Evolutionary conservation across 1,140 invertebrate species (phyloP).

Genomic region (Caenorhabditis remanei): DNA sequence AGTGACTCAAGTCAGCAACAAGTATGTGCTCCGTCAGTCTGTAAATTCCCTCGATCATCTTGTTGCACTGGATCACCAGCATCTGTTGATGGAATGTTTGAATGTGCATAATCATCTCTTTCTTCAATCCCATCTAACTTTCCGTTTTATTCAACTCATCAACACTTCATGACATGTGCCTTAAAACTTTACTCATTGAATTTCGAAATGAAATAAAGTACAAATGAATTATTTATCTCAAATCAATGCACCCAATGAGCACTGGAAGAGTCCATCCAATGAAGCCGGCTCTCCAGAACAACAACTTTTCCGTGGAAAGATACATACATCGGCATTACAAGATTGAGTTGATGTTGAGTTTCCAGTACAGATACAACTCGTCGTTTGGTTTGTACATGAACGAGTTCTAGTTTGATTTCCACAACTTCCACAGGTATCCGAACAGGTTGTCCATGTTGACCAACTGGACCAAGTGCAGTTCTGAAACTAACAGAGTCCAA

Average conservation of each 20-base stretch:
- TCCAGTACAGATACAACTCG: background rate
- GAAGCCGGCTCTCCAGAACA: background rate
- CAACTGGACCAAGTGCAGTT: background rate
- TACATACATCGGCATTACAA: background rate
- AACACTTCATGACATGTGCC: constrained; percentile 21
- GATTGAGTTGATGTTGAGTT: background rate
- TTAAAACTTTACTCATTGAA: background rate
- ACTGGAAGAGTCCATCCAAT: background rate
- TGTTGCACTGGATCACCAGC: constrained; percentile 39
- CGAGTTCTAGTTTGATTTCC: constrained; percentile 13
- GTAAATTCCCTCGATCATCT: constrained; percentile 13
- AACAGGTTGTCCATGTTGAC: background rate
- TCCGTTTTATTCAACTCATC: no score
- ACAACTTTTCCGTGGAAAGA: constrained; percentile 5
- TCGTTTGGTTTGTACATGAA: background rate
- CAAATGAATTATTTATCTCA: background rate
- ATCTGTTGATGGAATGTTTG: constrained; percentile 41
- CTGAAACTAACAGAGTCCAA: background rate
- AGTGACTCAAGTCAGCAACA: constrained; percentile 27
- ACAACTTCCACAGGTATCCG: constrained; percentile 14
- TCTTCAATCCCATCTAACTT: background rate
- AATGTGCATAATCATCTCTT: background rate
- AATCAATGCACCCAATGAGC: background rate
- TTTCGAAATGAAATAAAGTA: background rate
- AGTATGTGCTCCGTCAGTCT: background rate